Base-by-base conservation (phyloP, 2,113 vertebrate species). In the Glaucidium brasilianum region DNA sequence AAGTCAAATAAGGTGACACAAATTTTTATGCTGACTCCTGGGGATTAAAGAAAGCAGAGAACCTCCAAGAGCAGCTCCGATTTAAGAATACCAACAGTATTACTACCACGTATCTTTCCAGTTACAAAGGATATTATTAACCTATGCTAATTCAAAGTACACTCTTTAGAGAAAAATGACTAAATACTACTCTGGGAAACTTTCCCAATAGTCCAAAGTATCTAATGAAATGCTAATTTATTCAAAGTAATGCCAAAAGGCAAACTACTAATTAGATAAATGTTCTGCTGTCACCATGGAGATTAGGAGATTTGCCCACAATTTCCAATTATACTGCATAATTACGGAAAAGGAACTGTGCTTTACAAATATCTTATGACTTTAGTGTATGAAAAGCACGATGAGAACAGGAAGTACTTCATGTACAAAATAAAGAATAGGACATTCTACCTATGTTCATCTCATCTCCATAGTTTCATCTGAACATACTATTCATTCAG, bases 181-280 rank as follows among this genome's bases (percentile, higher is more conserved):
- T 76, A 82, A 92, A 41, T 47, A 49, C n/a, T 69, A 76, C 59
- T 82, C 66, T 71, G 71, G 86, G 77, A 97, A 95, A 90, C 69
- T 79, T 94, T 43, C 59, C 63, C 80, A 90, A 50, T 88, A 95
- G 74, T 67, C 55, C 41, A 66, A n/a, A 27, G 30, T 77, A 92
- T n/a, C 21, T 95, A 96, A 96, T 87, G 60, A 94, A 93, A 97
- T 93, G 93, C 52, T 96, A 94, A 97, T 94, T 94, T 82, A 97
- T 95, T 95, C 91, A 76, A 91, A 89, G 89, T n/a, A 96, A 92
- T 91, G 90, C 56, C 88, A 97, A 96, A 97, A 96, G 93, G 93
- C 90, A 89, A 92, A 89, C 59, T 59, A 55, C 93, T 96, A 96
- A 96, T 97, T 96, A 93, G 62, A 91, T 85, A 94, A 93, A 79